Evolutionary conservation across 37 sponge, comb jelly and placozoan genomes (phyloP).

Genomic region (Cladorhizidae sp.): DNA sequence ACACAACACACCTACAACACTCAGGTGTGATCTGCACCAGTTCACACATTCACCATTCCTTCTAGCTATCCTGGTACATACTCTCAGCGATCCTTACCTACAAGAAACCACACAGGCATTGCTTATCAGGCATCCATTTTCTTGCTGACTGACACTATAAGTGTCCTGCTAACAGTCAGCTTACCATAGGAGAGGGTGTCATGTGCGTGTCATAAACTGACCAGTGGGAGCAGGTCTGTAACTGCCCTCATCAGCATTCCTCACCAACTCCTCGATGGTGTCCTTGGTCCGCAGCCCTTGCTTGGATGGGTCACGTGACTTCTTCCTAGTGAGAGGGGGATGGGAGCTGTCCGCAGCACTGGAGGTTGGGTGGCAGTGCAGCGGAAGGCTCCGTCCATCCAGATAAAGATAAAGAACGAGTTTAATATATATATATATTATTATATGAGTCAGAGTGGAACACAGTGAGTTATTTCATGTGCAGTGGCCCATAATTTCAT

Average conservation of each 20-base stretch:
- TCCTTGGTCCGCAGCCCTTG: constrained; percentile 41
- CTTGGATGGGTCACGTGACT: neutral
- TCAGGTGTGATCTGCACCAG: too few relatives aligned
- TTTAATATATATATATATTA: neutral
- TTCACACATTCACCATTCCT: too few relatives aligned
- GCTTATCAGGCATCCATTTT: too few relatives aligned
- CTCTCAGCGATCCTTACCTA: too few relatives aligned
- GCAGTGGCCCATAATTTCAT: too few relatives aligned
- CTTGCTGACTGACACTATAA: too few relatives aligned
- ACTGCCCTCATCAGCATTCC: neutral
- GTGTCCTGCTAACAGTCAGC: too few relatives aligned
- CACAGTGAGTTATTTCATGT: too few relatives aligned
- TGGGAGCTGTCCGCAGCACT: neutral
- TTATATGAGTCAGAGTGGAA: too few relatives aligned
- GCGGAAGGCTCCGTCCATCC: constrained; percentile 62
- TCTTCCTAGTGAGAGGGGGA: neutral
- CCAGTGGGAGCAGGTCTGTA: constrained; percentile 48
- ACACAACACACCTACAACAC: too few relatives aligned
- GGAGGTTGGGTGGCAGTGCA: constrained; percentile 55
- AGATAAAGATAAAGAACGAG: neutral
- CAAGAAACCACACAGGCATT: too few relatives aligned
- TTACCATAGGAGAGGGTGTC: neutral
- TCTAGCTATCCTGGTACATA: too few relatives aligned
- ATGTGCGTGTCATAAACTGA: constrained; percentile 16
- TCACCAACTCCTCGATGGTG: constrained; percentile 45